Evolutionary conservation across 2,888 invertebrate species (phyloP).

Genomic region (Tanaodytes sp.): DNA sequence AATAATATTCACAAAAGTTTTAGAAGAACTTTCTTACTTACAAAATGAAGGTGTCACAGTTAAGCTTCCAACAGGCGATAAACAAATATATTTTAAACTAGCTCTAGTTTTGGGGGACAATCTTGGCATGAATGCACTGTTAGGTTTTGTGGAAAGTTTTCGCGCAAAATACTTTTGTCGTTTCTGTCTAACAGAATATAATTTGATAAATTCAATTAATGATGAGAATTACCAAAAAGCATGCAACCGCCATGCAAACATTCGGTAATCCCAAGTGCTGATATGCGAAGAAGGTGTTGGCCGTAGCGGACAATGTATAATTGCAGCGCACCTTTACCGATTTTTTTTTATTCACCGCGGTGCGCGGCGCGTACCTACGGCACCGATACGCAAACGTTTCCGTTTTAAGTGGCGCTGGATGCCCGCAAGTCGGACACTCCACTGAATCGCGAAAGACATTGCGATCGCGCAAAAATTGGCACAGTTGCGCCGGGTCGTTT

Average conservation of each 20-base stretch:
- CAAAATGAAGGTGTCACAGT: conserved; percentile 28
- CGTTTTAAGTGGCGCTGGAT: background rate
- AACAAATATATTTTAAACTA: conserved; percentile 38
- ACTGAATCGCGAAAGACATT: background rate
- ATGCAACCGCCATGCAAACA: background rate
- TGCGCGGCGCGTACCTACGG: background rate
- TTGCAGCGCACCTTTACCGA: background rate
- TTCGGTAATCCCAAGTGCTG: background rate
- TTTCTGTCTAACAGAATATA: conserved; percentile 38
- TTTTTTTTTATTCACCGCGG: background rate
- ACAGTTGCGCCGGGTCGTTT: no score
- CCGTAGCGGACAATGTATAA: background rate
- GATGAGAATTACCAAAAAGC: background rate
- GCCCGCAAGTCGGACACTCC: background rate
- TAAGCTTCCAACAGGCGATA: conserved; percentile 2
- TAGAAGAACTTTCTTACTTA: conserved; percentile 29
- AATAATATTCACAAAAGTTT: conserved; percentile 30
- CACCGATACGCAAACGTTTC: background rate
- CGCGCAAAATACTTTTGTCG: conserved; percentile 42
- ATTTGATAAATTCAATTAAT: conserved; percentile 3
- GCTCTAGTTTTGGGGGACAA: conserved; percentile 29
- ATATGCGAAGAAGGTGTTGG: background rate
- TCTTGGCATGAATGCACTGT: conserved; percentile 39
- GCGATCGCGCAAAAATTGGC: background rate
- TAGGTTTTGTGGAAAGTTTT: conserved; percentile 53